Base-by-base conservation (phyloP, 37 sponge, comb jelly and placozoan genomes). In the Axinella damicornis region DNA sequence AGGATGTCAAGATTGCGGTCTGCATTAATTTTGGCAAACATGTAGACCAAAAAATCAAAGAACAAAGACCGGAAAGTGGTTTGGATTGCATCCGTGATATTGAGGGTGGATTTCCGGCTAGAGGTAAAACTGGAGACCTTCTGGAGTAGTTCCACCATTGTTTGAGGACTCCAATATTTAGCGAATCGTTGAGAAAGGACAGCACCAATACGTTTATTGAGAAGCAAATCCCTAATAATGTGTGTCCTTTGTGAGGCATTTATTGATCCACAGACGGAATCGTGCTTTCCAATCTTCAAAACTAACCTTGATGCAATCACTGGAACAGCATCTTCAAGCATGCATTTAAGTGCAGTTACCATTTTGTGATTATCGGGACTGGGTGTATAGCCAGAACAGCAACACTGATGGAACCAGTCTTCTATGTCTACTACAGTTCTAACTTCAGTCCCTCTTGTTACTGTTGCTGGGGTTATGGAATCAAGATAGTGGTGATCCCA, bases 401-500 rank as follows among this genome's bases (percentile, higher is more conserved):
- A 46, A 46, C 46, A 46, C 4, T 46, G 46, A 12, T 46, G 59
- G 36, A 76, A 76, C 77, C 77, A 76, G 6, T 58, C 32, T 30
- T 76, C 32, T 55, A 76, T 76, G 15, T 76, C 37, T 56, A 76
- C 21, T 19, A 53, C 56, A 24, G 36, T 36, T 33, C 27, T 18
- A 22, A 27, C 12, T 5, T 27, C 25, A 25, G 18, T 32, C 4
- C 27, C 62, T 27, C 5, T 22, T 4, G 62, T 61, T 25, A 61
- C 4, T 25, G n/a, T 61, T 14, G 27, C 56, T 9, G 22, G 68
- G 5, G 57, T 53, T 71, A 78, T 78, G 21, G 80, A 35, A 53
- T 92, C 93, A 5, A 88, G 61, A 66, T 88, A 92, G 37, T 62
- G 57, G 70, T 88, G 88, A 63, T 85, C 85, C 93, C 93, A 92